Base-by-base conservation (phyloP, 2,113 vertebrate genomes). In the Poeciliopsis occidentalis region DNA sequence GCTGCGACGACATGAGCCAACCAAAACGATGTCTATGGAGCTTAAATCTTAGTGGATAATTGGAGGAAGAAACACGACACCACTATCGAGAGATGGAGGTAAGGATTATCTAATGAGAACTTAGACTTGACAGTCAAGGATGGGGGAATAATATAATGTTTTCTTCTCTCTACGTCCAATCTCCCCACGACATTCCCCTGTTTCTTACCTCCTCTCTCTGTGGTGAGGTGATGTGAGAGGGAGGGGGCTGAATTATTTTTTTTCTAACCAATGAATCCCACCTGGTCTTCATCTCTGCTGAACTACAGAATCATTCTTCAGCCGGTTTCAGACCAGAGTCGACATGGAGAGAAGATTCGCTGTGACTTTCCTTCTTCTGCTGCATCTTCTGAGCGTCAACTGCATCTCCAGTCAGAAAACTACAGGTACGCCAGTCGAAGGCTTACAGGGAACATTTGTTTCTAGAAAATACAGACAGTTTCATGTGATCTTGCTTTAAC, bases 21-120 rank as follows among this genome's bases (percentile, higher is more conserved):
- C 51, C 39, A 32, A 79, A 73, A 71, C 78, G 81, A 67, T 69
- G 67, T 81, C 81, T 74, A 15, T 31, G 13, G 72, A 60, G 82
- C 84, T 80, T 88, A 76, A 75, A 76, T 89, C 89, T 87, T 85
- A 73, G 80, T 37, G 91, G 91, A 92, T 93, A 90, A 93, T 89
- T 92, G 87, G 78, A 89, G 69, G 74, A 57, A 71, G 93, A 93
- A 95, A 95, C 60, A 79, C 77, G 92, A 95, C 88, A 90, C 88
- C 67, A 80, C 86, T 74, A 88, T 87, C 91, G 75, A 85, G 85
- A 87, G 85, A 90, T 73, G 85, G 80, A 85, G 85, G 82, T 87
- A 57, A 87, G 92, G 93, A 94, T 94, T 91, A 94, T 90, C 88
- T 76, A 47, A 78, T 62, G 63, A 78, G 66, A 67, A 64, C 67